These are phyloP conservation scores for Frieseomelitta varia DNA, from an alignment of 1,140 invertebrate species.

Conservation along the genomic window DNA sequence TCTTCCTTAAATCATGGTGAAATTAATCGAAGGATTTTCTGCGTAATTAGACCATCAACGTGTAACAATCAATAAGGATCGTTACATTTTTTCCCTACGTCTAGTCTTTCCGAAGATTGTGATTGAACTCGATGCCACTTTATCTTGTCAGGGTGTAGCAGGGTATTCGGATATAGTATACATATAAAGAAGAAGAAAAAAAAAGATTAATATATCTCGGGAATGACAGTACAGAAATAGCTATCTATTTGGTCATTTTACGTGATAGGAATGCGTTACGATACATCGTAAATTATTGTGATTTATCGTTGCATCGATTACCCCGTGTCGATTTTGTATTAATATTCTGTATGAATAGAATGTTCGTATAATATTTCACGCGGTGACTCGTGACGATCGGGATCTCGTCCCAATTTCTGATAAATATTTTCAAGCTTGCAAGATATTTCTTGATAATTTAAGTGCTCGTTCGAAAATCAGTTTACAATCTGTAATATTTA, in stretches of 20 bases:
- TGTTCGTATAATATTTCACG: not conserved
- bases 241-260: not conserved
- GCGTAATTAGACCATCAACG: not conserved
- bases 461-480: not conserved
- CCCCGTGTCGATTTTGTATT: not conserved
- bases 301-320: slow-evolving; percentile 14
- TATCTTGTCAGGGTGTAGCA: no score
- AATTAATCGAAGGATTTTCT: not conserved
- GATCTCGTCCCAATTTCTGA: not conserved
- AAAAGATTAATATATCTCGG: not conserved
- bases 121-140: not conserved
- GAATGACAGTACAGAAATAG: not conserved
- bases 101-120: not conserved
- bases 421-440: not conserved
- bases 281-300: not conserved
- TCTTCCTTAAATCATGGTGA: not conserved
- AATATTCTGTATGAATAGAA: slow-evolving; percentile 3
- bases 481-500: not conserved
- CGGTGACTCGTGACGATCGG: not conserved
- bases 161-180: no score
- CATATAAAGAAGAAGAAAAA: not conserved
- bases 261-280: not conserved
- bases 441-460: not conserved
- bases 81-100: not conserved
- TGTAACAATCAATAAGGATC: not conserved